These are phyloP conservation scores for Falco berigora DNA, from an alignment of 2,797 vertebrate species.

Conservation along the genomic window DNA sequence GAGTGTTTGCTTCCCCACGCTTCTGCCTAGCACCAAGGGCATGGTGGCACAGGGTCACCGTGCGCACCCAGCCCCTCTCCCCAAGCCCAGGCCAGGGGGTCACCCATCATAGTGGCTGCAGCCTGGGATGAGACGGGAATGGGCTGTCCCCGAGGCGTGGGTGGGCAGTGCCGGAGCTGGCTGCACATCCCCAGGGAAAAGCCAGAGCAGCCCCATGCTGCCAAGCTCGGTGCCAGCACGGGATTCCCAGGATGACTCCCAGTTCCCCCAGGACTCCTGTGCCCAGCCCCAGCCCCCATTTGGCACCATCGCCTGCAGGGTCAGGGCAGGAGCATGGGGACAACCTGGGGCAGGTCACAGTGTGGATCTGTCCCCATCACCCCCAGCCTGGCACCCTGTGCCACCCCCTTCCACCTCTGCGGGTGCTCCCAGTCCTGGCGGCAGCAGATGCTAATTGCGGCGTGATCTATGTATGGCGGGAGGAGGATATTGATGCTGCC, in stretches of 20 bases:
- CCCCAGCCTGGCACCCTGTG: not conserved
- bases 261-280: not conserved
- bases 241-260: not conserved
- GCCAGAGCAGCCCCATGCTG: not conserved
- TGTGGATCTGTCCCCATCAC: not conserved
- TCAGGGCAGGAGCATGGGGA: not conserved
- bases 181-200: fast-evolving
- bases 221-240: not conserved
- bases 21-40: not conserved
- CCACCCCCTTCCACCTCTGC: not conserved
- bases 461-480: fast-evolving
- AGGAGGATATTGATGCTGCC: not conserved
- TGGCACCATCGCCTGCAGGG: not conserved
- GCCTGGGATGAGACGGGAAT: not conserved
- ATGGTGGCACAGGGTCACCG: fast-evolving
- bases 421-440: not conserved
- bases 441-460: not conserved
- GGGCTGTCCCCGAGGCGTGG: fast-evolving
- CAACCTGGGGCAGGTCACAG: not conserved
- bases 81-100: fast-evolving
- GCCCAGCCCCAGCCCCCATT: not conserved
- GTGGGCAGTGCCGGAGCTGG: not conserved
- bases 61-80: fast-evolving
- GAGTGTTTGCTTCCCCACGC: not conserved
- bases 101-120: fast-evolving